Evolutionary conservation across 2,113 vertebrate genomes (phyloP).

Genomic region (Falco punctatus): DNA sequence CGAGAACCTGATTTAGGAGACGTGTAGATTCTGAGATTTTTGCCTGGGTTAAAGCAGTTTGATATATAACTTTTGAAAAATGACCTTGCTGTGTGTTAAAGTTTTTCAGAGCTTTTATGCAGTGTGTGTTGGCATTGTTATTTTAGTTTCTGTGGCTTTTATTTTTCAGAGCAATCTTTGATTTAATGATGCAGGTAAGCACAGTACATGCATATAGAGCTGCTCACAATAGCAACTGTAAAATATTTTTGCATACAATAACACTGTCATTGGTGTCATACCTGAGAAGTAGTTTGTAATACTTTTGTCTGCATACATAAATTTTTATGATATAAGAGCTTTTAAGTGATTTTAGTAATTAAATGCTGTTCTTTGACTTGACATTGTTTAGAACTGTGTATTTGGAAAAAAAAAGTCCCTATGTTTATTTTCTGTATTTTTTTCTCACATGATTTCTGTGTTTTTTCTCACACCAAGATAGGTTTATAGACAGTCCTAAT

Average conservation of each 20-base stretch:
- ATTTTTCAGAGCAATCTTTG: neutral
- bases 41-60: neutral
- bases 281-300: neutral
- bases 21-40: neutral
- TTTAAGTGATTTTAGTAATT: neutral
- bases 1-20: neutral
- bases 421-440: neutral
- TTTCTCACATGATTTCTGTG: too few species aligned
- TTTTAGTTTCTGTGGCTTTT: neutral
- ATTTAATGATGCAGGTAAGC: neutral
- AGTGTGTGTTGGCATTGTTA: neutral
- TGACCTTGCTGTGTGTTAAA: neutral
- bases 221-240: neutral
- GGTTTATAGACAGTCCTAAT: neutral
- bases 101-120: neutral
- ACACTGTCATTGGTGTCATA: neutral
- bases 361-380: neutral
- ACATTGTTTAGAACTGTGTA: neutral
- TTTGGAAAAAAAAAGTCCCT: neutral
- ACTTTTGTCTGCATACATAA: neutral
- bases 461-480: neutral
- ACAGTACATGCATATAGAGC: neutral
- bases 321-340: neutral
- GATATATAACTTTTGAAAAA: neutral
- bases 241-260: neutral